Evolutionary conservation across 2,888 invertebrate species (phyloP).

Genomic region (Tupiocoris notatus): DNA sequence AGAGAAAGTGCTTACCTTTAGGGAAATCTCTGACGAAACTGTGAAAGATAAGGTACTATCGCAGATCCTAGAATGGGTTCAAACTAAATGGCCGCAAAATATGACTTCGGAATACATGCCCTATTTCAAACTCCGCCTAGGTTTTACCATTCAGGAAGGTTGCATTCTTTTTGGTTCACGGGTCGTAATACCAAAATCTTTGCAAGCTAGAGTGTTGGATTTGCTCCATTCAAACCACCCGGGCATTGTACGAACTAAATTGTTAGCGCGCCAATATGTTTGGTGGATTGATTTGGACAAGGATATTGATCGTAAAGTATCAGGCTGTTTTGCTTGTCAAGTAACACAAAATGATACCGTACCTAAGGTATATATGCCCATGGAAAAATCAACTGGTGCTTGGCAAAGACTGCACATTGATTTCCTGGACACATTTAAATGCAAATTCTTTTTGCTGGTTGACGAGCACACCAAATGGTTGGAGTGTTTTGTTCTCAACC

Average conservation of each 20-base stretch:
- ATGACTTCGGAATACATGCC: neutral
- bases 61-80: neutral
- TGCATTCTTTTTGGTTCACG: conserved; percentile 14
- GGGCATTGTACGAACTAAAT: conserved; percentile 4
- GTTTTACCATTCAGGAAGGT: neutral
- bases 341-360: neutral
- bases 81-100: conserved; percentile 2
- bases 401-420: neutral
- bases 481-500: neutral
- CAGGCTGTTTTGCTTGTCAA: neutral
- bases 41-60: neutral
- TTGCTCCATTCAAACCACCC: conserved; percentile 8
- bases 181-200: conserved; percentile 9
- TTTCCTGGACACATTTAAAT: neutral
- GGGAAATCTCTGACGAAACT: neutral
- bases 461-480: neutral
- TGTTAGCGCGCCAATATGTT: conserved; percentile 1
- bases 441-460: neutral
- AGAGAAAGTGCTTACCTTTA: neutral
- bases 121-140: neutral
- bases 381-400: neutral
- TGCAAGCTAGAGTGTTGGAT: neutral
- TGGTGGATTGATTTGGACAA: conserved; percentile 11
- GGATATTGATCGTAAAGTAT: neutral
- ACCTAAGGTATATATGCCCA: neutral